A percentile compares a stretch with the other conserved stretches of the same genome.
phyloP scores from a whole-genome alignment of 2,888 invertebrate genomes.

The Nowickia ferox region DNA sequence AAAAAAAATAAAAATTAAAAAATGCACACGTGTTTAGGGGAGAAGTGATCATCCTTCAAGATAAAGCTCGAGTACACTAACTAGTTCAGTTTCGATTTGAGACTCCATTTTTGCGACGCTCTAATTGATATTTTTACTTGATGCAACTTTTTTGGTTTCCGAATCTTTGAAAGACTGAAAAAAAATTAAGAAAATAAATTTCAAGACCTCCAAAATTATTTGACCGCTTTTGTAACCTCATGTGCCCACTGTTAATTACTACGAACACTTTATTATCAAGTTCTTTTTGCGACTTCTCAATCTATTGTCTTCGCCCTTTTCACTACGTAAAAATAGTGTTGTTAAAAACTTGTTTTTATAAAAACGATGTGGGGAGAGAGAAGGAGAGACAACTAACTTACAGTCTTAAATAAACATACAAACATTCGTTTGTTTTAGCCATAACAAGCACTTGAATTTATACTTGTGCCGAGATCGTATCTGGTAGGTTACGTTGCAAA shows the following conservation, averaged over 20 bases:
- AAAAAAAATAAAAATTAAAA: too few species aligned
- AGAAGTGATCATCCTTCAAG: too few species aligned
- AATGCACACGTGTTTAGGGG: too few species aligned
- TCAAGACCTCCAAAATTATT: too few species aligned
- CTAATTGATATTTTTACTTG: too few species aligned
- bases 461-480: slow-evolving; percentile 52
- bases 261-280: slow-evolving; percentile 18
- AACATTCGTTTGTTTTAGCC: slow-evolving; percentile 38
- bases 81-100: too few species aligned
- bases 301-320: slow-evolving; percentile 32
- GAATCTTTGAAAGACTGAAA: too few species aligned
- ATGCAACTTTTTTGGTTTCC: too few species aligned
- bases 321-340: slow-evolving; percentile 3
- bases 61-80: too few species aligned
- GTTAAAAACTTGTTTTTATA: slow-evolving; percentile 58
- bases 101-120: too few species aligned
- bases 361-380: slow-evolving; percentile 30
- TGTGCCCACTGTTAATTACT: slow-evolving; percentile 28
- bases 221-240: too few species aligned
- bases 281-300: slow-evolving; percentile 46
- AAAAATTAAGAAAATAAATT: too few species aligned
- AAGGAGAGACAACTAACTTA: not conserved
- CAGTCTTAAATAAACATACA: not conserved
- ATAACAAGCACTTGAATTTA: slow-evolving; percentile 25
- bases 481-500: slow-evolving; percentile 65